phyloP scores from a whole-genome alignment of 1,140 invertebrate genomes.

The Atopsyche davidsoni region DNA sequence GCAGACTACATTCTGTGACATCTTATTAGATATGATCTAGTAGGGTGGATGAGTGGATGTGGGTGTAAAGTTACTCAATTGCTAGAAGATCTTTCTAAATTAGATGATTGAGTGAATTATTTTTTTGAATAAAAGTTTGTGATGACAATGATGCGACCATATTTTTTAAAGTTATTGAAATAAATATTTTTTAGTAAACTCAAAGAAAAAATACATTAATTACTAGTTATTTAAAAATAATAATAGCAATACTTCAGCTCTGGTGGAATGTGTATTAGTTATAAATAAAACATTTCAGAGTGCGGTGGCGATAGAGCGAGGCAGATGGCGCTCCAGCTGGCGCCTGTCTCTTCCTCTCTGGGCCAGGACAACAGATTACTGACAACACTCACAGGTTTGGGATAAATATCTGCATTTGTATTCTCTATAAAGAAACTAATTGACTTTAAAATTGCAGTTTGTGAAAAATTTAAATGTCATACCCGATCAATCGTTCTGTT shows the following conservation, averaged over 20 bases:
- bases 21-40: too few relatives aligned
- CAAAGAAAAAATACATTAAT: too few relatives aligned
- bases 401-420: background rate
- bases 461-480: background rate
- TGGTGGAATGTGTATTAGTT: background rate
- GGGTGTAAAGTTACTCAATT: too few relatives aligned
- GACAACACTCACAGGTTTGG: conserved; percentile 40
- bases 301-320: conserved; percentile 34
- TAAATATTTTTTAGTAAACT: too few relatives aligned
- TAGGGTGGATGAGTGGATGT: too few relatives aligned
- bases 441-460: background rate
- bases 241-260: background rate
- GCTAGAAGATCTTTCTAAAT: too few relatives aligned
- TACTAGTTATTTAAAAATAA: too few relatives aligned
- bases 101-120: too few relatives aligned
- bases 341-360: conserved; percentile 38
- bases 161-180: too few relatives aligned
- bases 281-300: conserved; percentile 34
- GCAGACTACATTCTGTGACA: too few relatives aligned
- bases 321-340: conserved; percentile 40
- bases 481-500: conserved; percentile 1
- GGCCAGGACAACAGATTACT: conserved; percentile 40
- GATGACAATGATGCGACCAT: too few relatives aligned
- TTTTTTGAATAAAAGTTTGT: too few relatives aligned
- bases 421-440: background rate